Evolutionary conservation across 1,140 invertebrate genomes (phyloP).

Genomic region (Heliconius eleuchia): DNA sequence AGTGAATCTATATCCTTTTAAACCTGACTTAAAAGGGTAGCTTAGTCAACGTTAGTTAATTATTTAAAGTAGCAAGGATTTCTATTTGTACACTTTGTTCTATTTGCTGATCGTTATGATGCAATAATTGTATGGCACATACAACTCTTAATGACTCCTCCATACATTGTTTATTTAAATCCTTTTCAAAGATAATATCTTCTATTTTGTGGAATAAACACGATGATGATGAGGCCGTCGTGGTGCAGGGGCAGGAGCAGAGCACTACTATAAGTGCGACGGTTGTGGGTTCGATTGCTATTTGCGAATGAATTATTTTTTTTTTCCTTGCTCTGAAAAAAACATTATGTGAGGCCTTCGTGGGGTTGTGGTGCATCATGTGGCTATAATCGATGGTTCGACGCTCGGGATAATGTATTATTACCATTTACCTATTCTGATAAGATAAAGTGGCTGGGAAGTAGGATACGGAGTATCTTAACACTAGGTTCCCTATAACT

Average conservation of each 20-base stretch:
- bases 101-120: not conserved
- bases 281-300: not conserved
- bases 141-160: not conserved
- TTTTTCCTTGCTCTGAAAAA: not conserved
- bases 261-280: not conserved
- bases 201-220: not conserved
- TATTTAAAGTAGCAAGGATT: constrained; percentile 1
- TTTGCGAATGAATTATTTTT: not conserved
- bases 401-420: no score
- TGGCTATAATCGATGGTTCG: no score
- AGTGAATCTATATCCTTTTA: not conserved
- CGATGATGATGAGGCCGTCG: not conserved
- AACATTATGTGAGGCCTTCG: no score
- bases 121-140: not conserved
- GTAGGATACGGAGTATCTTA: no score
- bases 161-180: not conserved
- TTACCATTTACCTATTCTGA: no score
- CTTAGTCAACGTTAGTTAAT: not conserved
- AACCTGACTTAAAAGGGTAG: not conserved
- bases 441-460: no score
- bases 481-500: no score
- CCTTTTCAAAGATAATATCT: not conserved
- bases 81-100: not conserved
- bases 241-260: not conserved
- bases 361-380: no score